Percentiles rank a stretch among this genome's conserved stretches.
Conservation (phyloP, 2,888 invertebrate species). For the Cataglyphis livida region DNA sequence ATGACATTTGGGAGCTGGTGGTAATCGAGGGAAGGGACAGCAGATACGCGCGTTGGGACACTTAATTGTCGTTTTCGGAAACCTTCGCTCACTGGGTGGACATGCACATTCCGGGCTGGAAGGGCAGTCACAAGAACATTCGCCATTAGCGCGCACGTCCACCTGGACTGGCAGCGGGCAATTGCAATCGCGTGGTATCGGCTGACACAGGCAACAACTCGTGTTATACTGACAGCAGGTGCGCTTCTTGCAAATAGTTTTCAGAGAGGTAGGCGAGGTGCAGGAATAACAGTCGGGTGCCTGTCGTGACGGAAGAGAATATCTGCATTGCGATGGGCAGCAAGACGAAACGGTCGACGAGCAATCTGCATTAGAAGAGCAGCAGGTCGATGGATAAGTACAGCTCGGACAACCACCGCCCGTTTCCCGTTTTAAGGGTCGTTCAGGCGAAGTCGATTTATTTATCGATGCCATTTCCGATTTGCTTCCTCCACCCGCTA, state of each 20-base stretch:
- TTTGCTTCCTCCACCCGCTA: constrained; percentile 70
- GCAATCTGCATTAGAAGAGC: constrained; percentile 7
- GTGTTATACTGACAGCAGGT: constrained; percentile 67
- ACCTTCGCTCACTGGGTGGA: constrained; percentile 77
- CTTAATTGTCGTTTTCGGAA: constrained; percentile 67
- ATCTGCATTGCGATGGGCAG: constrained; percentile 18
- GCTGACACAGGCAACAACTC: constrained; percentile 75
- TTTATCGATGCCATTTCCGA: constrained; percentile 38
- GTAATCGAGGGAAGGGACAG: constrained; percentile 68
- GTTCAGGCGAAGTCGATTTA: constrained; percentile 29
- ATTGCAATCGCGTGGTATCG: constrained; percentile 76
- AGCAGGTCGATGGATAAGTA: constrained; percentile 17
- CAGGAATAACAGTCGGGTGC: constrained; percentile 55
- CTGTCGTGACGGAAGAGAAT: constrained; percentile 9
- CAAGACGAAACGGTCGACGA: constrained; percentile 32
- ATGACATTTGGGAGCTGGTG: constrained; percentile 71
- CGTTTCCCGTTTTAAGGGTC: constrained; percentile 45
- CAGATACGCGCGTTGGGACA: constrained; percentile 75
- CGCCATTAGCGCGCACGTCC: constrained; percentile 72
- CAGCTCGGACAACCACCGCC: constrained; percentile 60
- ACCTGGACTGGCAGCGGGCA: constrained; percentile 78
- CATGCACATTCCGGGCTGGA: constrained; percentile 77
- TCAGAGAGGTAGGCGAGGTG: constrained; percentile 56
- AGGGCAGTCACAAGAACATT: constrained; percentile 77
- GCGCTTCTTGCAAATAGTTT: constrained; percentile 69